Base-by-base conservation (phyloP, 53 echinoderm and acorn worm species). In the Zoroaster sp. region DNA sequence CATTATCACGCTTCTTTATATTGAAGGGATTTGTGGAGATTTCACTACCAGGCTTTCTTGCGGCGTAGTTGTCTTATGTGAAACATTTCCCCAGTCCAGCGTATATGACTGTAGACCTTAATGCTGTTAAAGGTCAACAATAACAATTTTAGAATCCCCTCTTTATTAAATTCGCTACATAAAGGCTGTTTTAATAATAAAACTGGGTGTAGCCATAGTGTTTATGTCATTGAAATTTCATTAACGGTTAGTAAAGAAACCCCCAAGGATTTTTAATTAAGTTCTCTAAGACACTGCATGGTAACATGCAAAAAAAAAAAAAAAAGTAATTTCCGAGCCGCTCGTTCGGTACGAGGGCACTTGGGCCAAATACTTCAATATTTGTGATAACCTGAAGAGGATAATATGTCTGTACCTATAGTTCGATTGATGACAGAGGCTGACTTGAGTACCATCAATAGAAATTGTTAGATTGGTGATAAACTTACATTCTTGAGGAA, bases 1-100 rank as follows among this genome's bases (percentile, higher is more conserved):
- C 41, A 82, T 66, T 41, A 66, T 45, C 82, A 8, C 14, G 68
- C 42, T 17, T 82, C 46, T 32, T 82, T 68, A 82, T 32, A 67
- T 43, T 43, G 33, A 1, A 0, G 32, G 68, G 82, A 67, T 68
- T 67, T 63, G n/a, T 38, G 11, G n/a, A n/a, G n/a, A n/a, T n/a
- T n/a, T n/a, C n/a, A n/a, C n/a, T n/a, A n/a, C n/a, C n/a, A n/a
- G n/a, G n/a, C n/a, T n/a, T n/a, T n/a, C n/a, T n/a, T n/a, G n/a
- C n/a, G n/a, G n/a, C n/a, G n/a, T n/a, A n/a, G n/a, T n/a, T n/a
- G n/a, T n/a, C n/a, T n/a, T n/a, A n/a, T n/a, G n/a, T n/a, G n/a
- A n/a, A n/a, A n/a, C n/a, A n/a, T n/a, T n/a, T n/a, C n/a, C n/a
- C n/a, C n/a, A n/a, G n/a, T n/a, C n/a, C n/a, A n/a, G n/a, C n/a